Evolutionary conservation across 2,888 invertebrate species (phyloP).

Genomic region (Ophion obscuratus): DNA sequence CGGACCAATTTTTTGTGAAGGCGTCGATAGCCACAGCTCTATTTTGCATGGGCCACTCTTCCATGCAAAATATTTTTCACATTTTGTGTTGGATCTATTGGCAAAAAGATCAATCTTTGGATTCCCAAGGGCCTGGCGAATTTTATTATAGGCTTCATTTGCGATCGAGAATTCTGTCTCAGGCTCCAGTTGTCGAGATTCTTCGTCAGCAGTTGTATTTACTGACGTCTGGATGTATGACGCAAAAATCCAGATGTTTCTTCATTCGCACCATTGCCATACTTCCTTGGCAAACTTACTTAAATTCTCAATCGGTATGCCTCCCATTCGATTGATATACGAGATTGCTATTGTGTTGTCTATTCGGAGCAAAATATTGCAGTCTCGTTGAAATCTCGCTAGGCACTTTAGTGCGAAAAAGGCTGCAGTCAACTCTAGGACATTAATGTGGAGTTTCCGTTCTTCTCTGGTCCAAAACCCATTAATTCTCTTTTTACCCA

Average conservation of each 20-base stretch:
- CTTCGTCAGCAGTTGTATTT: neutral
- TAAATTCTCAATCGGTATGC: neutral
- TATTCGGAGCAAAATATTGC: conserved; percentile 7
- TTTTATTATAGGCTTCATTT: neutral
- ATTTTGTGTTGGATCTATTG: conserved; percentile 61
- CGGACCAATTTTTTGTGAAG: conserved; percentile 60
- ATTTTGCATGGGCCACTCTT: conserved; percentile 40
- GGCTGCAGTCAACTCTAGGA: conserved; percentile 12
- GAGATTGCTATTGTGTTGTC: conserved; percentile 2
- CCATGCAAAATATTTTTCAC: conserved; percentile 59
- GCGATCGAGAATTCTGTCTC: conserved; percentile 6
- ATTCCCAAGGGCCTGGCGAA: conserved; percentile 23
- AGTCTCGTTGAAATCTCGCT: neutral
- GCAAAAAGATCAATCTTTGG: conserved; percentile 63
- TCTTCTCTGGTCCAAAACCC: conserved; percentile 28
- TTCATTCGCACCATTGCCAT: too few species aligned
- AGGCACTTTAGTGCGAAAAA: conserved; percentile 27
- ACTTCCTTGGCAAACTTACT: neutral
- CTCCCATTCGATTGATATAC: neutral
- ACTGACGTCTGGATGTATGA: too few species aligned
- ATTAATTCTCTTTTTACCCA: neutral
- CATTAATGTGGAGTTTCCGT: conserved; percentile 10
- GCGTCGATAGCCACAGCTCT: conserved; percentile 46
- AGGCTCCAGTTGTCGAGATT: conserved; percentile 2
- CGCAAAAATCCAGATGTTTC: too few species aligned